These are phyloP conservation scores for Aspiorhynchus laticeps DNA, from an alignment of 2,113 vertebrate species.

Conservation along the genomic window DNA sequence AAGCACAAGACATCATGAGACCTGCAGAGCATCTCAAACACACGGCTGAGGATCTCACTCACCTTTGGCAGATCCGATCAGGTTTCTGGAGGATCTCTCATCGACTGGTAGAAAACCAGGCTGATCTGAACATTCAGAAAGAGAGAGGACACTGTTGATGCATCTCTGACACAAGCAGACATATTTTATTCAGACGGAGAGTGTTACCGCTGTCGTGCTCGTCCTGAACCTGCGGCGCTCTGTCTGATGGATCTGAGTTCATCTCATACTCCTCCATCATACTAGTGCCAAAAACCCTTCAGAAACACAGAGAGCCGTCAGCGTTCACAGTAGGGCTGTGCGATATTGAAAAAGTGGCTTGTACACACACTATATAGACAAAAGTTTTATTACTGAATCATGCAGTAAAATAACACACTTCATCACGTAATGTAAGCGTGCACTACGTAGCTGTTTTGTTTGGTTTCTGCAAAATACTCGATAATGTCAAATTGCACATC, in stretches of 20 bases:
- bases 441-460: too few species aligned
- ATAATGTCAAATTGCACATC: too few species aligned
- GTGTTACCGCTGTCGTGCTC: conserved; percentile 85
- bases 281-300: conserved; percentile 95
- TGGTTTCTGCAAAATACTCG: too few species aligned
- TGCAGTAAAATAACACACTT: too few species aligned
- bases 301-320: neutral
- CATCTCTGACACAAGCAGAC: neutral
- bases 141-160: neutral
- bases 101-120: conserved; percentile 83
- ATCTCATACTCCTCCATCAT: conserved; percentile 99
- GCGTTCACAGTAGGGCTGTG: too few species aligned
- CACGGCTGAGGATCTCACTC: conserved; percentile 55
- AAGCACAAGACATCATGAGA: conserved; percentile 21
- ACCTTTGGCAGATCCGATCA: conserved; percentile 96
- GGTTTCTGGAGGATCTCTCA: conserved; percentile 87
- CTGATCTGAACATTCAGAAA: conserved; percentile 78
- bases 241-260: conserved; percentile 89
- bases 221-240: conserved; percentile 83
- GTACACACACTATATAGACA: too few species aligned
- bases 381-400: too few species aligned
- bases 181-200: neutral
- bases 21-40: too few species aligned
- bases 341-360: too few species aligned
- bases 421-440: too few species aligned